phyloP scores from a whole-genome alignment of 2,888 invertebrate species.

The Epistrophe grossulariae region DNA sequence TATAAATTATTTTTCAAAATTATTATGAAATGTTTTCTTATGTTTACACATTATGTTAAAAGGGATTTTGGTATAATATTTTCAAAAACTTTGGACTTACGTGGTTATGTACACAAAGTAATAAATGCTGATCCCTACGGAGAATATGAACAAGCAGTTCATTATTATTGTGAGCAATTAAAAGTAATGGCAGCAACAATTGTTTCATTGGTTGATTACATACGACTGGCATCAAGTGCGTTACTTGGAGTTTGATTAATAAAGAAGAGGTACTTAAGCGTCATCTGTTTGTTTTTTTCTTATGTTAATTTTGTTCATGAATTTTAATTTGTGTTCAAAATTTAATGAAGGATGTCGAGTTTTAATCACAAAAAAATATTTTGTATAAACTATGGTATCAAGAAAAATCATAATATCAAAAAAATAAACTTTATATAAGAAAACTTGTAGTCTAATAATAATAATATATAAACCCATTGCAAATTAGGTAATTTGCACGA shows the following conservation, averaged over 20 bases:
- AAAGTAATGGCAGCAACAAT: slow-evolving; percentile 41
- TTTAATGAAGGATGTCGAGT: too few species aligned
- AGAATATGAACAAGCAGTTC: slow-evolving; percentile 24
- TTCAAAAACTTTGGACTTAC: slow-evolving; percentile 17
- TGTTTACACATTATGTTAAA: not conserved
- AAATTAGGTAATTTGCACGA: too few species aligned
- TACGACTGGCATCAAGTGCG: slow-evolving; percentile 19
- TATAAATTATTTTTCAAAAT: not conserved
- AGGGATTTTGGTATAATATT: slow-evolving; percentile 50
- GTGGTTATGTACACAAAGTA: slow-evolving; percentile 33
- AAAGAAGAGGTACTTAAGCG: not conserved
- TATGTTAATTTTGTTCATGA: too few species aligned
- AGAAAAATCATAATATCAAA: too few species aligned
- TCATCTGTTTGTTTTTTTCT: too few species aligned
- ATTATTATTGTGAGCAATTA: slow-evolving; percentile 11
- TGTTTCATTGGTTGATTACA: slow-evolving; percentile 37
- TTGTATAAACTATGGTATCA: too few species aligned
- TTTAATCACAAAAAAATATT: too few species aligned
- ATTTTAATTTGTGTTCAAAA: too few species aligned
- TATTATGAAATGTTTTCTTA: not conserved
- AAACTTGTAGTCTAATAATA: too few species aligned
- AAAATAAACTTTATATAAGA: too few species aligned
- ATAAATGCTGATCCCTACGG: slow-evolving; percentile 59
- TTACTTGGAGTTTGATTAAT: slow-evolving; percentile 7
- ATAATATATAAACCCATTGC: too few species aligned